Evolutionary conservation across 2,797 vertebrate genomes (phyloP), one percentile per base, ranked within the genome.

Genomic region (Enteromius fasciolatus): DNA sequence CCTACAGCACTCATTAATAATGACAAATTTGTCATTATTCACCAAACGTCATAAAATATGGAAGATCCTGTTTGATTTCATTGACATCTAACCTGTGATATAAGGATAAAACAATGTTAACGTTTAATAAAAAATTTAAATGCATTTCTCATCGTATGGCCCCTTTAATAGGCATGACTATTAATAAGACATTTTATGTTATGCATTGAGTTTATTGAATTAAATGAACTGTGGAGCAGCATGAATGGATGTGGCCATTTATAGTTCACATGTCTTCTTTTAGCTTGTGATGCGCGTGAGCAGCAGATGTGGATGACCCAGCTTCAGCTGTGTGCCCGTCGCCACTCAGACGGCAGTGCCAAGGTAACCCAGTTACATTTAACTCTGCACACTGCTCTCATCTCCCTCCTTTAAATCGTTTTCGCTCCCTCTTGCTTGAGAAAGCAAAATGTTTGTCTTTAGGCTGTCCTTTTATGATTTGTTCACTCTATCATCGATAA

Each of bases 241-340:
- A 73, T 68, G 28, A 61, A 80, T 31, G 63, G 66, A 44, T 68
- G 41, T 68, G 50, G 20, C 20, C 12, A 57, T 73, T 73, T 52
- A 54, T 54, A 36, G 14, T 57, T 48, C 85, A 59, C 84, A 10
- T 69, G 6, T 77, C 31, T 79, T 57, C 85, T 66, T 81, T 15
- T 41, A 98, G 97, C 96, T 80, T 90, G 93, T 74, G 96, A 97
- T 89, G 93, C 94, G 17, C 94, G 94, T 84, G 96, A 98, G 88
- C 96, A 94, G 84, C 95, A 97, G 76, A 94, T 96, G 59, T 98
- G 97, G 97, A 96, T 97, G 94, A 97, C 93, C 92, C 96, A 97
- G 90, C 95, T 98, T 82, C 96, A 96, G 87, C 94, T 96, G 74
- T 97, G 96, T 91, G 95, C 96, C 90, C 95, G 96, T 83, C 92